Conservation (phyloP, 2,113 vertebrate genomes). For the Diadophis punctatus region DNA sequence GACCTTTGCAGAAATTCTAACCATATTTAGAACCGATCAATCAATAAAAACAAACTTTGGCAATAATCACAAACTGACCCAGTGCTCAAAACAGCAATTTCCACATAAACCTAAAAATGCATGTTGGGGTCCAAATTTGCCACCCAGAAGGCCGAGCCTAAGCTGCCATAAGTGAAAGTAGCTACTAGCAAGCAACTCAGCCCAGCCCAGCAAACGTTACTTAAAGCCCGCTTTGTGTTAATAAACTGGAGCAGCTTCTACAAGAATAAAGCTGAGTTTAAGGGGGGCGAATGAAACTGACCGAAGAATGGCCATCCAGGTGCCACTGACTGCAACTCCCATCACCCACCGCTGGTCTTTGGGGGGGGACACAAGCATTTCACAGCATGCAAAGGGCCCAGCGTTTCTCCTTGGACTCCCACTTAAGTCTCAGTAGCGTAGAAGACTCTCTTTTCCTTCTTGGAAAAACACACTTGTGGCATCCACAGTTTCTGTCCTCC, state of each 20-base stretch:
- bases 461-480: not conserved
- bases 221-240: not conserved
- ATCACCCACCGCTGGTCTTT: not conserved
- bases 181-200: not conserved
- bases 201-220: not conserved
- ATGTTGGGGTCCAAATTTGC: not conserved
- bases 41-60: not conserved
- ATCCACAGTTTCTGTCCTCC: not conserved
- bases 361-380: not conserved
- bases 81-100: not conserved
- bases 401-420: not conserved
- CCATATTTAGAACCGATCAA: not conserved
- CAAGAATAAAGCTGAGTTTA: not conserved
- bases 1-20: not conserved
- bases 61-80: not conserved
- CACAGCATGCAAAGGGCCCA: not conserved
- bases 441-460: not conserved
- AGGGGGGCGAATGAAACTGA: not conserved
- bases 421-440: not conserved
- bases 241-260: not conserved
- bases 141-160: not conserved
- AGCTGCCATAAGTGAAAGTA: not conserved
- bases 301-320: not conserved
- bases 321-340: not conserved
- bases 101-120: accelerated